Evolutionary conservation across 1,140 invertebrate species (phyloP), one percentile per base, ranked within the genome.

Genomic region (Lordiphosa stackelbergi): DNA sequence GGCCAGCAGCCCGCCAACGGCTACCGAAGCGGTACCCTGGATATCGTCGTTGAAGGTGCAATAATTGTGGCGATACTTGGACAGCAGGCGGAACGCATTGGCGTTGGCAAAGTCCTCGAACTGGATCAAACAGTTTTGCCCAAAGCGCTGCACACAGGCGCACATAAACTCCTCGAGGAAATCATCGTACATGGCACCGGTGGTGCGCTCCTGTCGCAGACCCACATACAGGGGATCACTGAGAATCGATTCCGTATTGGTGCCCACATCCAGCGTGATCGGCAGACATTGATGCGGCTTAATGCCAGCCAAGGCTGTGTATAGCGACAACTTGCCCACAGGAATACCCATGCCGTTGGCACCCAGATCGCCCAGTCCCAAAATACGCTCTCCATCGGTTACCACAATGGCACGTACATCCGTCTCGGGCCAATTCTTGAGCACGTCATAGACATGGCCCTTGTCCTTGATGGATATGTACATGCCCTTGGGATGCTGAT

Each of bases 41-140:
- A 99, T 99, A 83, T 99, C 97, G 86, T 99, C 97, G 88, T 99
- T 99, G 87, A 99, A 99, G 8, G 96, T 98, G 86, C 96, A 98
- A 83, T 97, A 98, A 12, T 89, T 74, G 49, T 95, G 89, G 19
- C 95, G 91, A 88, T 98, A 99, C 86, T 95, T 97, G 65, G 92
- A 92, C 47, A 98, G 89, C 47, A 98, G 88, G 12, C 95, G 90
- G 90, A 98, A 98, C 8, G 97, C 97, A 89, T 98, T 99, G 0
- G 93, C 90, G 79, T 98, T 99, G 24, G 93, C 97, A 88, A 99
- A 99, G 89, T 99, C 97, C 90, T 99, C 97, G 89, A 98, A 99
- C 89, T 99, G 91, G 46, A 96, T 96, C 10, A 97, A 90, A 40
- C 92, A 94, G 13, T 88, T 95, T 95, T 88, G 94, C 93, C 3